A percentile compares a stretch with the other conserved stretches of the same genome.
These are phyloP conservation scores for Microcebus tavaratra DNA, from an alignment of 2,113 vertebrate species.

Conservation along the genomic window DNA sequence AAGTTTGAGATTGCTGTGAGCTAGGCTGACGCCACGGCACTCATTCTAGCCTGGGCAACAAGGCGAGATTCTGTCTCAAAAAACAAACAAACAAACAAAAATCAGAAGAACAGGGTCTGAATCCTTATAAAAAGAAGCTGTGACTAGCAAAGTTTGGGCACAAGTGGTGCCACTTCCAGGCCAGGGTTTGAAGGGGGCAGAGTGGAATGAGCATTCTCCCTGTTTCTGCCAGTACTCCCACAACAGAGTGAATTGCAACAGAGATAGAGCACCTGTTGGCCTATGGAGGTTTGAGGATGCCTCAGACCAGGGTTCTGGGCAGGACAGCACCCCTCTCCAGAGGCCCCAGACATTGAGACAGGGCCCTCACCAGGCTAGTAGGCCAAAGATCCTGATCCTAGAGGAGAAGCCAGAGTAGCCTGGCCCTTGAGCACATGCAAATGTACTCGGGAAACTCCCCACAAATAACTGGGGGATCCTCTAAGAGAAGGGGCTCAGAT, in stretches of 20 bases:
- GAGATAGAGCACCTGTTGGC: neutral
- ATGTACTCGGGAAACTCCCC: neutral
- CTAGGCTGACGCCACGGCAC: no score
- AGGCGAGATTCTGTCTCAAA: no score
- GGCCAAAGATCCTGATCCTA: neutral
- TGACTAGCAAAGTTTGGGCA: neutral
- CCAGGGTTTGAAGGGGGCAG: neutral
- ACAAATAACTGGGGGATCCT: neutral
- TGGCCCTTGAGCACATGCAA: neutral
- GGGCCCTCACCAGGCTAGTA: neutral
- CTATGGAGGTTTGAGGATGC: neutral
- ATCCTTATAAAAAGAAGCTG: neutral
- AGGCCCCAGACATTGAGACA: fast-evolving
- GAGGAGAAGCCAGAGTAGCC: neutral
- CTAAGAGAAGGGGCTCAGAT: neutral
- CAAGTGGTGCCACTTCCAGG: neutral
- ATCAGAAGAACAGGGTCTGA: neutral
- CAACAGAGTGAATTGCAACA: neutral
- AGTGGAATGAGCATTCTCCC: no score
- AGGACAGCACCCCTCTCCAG: neutral
- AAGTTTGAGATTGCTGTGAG: no score
- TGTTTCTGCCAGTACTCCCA: neutral
- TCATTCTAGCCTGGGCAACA: no score
- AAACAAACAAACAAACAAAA: no score
- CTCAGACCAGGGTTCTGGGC: neutral